These are phyloP conservation scores for Cephalopholis sonnerati DNA, from an alignment of 2,113 vertebrate genomes.

Conservation along the genomic window DNA sequence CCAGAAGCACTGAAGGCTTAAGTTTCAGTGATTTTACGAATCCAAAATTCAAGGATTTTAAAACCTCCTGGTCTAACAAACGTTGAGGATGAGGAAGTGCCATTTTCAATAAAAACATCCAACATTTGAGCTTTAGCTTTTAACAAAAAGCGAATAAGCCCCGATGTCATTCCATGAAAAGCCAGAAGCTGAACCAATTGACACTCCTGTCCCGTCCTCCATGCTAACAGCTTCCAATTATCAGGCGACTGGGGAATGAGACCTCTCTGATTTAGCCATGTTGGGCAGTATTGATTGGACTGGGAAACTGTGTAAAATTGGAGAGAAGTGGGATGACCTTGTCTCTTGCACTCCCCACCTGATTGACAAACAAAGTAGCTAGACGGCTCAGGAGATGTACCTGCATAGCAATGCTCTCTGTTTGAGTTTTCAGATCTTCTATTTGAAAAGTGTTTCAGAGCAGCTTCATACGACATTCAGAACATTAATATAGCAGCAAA, in stretches of 20 bases:
- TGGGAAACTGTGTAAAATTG: conserved; percentile 51
- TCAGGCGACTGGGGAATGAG: conserved; percentile 31
- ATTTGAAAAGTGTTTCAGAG: not conserved
- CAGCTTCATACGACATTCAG: not conserved
- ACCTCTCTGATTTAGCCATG: conserved; percentile 41
- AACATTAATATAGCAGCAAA: too few species aligned
- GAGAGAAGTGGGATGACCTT: conserved; percentile 59
- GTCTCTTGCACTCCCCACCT: conserved; percentile 36
- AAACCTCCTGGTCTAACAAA: not conserved
- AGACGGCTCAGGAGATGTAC: conserved; percentile 15
- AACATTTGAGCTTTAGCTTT: conserved; percentile 7
- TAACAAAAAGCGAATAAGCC: not conserved
- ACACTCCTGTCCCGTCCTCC: conserved; percentile 17
- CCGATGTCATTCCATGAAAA: conserved; percentile 7
- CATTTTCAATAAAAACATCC: not conserved
- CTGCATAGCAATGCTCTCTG: conserved; percentile 35
- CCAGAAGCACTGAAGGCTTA: not conserved
- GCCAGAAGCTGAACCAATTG: conserved; percentile 4
- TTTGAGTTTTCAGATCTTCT: not conserved
- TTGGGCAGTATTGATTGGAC: conserved; percentile 59
- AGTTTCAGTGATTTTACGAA: not conserved
- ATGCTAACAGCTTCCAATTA: conserved; percentile 60
- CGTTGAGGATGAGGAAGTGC: not conserved
- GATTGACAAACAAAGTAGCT: conserved; percentile 50
- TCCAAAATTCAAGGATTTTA: not conserved